Conservation (phyloP, 2,888 invertebrate genomes). For the Xestia sexstrigata region DNA sequence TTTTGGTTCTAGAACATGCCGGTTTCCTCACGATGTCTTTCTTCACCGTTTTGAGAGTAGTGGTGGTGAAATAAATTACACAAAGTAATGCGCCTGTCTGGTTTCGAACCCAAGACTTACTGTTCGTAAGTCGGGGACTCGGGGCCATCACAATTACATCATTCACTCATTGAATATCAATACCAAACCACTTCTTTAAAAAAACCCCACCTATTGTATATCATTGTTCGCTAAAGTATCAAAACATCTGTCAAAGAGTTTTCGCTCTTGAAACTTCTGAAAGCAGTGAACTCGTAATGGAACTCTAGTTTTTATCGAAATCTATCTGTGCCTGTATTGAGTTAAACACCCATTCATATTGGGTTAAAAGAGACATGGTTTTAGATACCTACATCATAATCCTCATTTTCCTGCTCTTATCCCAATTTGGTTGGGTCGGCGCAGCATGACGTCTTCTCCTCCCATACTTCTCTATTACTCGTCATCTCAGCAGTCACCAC, state of each 20-base stretch:
- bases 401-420: neutral
- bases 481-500: neutral
- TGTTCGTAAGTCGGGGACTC: too few relatives aligned
- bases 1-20: too few relatives aligned
- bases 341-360: constrained; percentile 17
- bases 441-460: neutral
- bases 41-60: too few relatives aligned
- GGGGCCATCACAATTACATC: too few relatives aligned
- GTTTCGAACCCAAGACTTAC: too few relatives aligned
- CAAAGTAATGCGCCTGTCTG: too few relatives aligned
- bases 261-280: constrained; percentile 25
- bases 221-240: constrained; percentile 6
- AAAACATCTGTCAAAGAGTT: constrained; percentile 23
- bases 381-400: neutral
- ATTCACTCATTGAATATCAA: constrained; percentile 11
- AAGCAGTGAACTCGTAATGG: constrained; percentile 48
- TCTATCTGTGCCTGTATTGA: constrained; percentile 49
- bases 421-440: neutral
- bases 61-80: too few relatives aligned
- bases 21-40: too few relatives aligned
- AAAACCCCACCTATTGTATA: constrained; percentile 2
- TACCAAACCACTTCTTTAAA: constrained; percentile 2
- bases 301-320: constrained; percentile 18
- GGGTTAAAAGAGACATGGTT: neutral
- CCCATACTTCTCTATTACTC: neutral